Conservation (phyloP, 2,888 invertebrate species). For the Drosophila fungiperda region DNA sequence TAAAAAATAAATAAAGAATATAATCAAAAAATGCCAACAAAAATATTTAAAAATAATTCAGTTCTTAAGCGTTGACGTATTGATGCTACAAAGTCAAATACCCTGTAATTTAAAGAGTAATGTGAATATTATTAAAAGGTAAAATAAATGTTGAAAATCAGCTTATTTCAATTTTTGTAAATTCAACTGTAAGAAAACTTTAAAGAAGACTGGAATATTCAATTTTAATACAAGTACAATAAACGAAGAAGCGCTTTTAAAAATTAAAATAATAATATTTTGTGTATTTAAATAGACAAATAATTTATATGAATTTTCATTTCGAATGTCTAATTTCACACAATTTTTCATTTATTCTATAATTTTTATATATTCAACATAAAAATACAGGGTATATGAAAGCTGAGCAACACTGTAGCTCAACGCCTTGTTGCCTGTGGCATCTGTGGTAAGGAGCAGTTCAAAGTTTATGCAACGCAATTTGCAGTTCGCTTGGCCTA, state of each 20-base stretch:
- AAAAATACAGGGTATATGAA: slow-evolving; percentile 1
- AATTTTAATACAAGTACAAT: no score
- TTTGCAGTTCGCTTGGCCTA: slow-evolving; percentile 43
- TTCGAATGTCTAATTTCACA: neutral
- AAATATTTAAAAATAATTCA: slow-evolving; percentile 3
- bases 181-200: neutral
- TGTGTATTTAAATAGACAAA: neutral
- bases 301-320: neutral
- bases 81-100: neutral
- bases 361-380: neutral
- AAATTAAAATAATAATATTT: neutral
- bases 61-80: neutral
- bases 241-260: neutral
- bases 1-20: neutral
- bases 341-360: no score
- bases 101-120: neutral
- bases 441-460: slow-evolving; percentile 37
- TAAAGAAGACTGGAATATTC: neutral
- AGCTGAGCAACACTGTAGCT: neutral
- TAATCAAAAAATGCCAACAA: slow-evolving; percentile 21
- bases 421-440: slow-evolving; percentile 16
- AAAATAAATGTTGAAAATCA: neutral
- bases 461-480: slow-evolving; percentile 64
- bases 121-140: neutral
- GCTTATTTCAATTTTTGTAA: neutral